Percentiles rank a stretch among this genome's conserved stretches.
Conservation (phyloP, 2,888 invertebrate species). For the Crocallis elinguaria region DNA sequence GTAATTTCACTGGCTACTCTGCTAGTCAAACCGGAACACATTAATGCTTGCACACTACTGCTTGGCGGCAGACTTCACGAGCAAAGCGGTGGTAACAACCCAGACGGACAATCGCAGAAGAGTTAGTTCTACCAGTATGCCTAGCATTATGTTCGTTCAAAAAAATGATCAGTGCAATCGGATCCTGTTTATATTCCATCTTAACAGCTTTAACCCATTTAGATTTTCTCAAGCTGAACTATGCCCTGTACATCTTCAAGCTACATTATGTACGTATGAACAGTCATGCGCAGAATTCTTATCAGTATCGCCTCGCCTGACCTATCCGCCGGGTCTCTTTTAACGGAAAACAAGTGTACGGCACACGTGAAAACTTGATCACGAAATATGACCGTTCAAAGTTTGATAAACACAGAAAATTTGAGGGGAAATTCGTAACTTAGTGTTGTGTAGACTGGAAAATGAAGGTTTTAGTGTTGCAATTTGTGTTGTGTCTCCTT, state of each 20-base stretch:
- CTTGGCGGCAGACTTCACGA: too few relatives aligned
- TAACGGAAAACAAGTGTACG: not conserved
- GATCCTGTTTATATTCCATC: too few relatives aligned
- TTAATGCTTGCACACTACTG: too few relatives aligned
- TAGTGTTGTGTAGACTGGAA: constrained; percentile 3
- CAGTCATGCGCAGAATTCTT: constrained; percentile 69
- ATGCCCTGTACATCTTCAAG: constrained; percentile 37
- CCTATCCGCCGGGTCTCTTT: constrained; percentile 46
- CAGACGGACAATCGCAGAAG: too few relatives aligned
- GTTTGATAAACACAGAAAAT: not conserved
- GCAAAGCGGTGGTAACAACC: too few relatives aligned
- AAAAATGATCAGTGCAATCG: too few relatives aligned
- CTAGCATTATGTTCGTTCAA: too few relatives aligned
- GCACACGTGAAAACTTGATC: not conserved
- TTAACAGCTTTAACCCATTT: constrained; percentile 2
- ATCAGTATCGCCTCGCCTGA: constrained; percentile 56
- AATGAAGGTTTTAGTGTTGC: constrained; percentile 53
- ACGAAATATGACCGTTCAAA: constrained; percentile 5
- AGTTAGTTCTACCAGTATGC: too few relatives aligned
- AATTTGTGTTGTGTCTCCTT: constrained; percentile 52
- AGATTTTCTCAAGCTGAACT: constrained; percentile 47
- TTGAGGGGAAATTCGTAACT: constrained; percentile 4
- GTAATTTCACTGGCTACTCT: too few relatives aligned
- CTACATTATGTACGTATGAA: constrained; percentile 11
- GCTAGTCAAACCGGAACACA: too few relatives aligned